Percentiles rank a stretch among this genome's conserved stretches.
phyloP scores from a whole-genome alignment of 2,113 vertebrate species.

The Salvator merianae region DNA sequence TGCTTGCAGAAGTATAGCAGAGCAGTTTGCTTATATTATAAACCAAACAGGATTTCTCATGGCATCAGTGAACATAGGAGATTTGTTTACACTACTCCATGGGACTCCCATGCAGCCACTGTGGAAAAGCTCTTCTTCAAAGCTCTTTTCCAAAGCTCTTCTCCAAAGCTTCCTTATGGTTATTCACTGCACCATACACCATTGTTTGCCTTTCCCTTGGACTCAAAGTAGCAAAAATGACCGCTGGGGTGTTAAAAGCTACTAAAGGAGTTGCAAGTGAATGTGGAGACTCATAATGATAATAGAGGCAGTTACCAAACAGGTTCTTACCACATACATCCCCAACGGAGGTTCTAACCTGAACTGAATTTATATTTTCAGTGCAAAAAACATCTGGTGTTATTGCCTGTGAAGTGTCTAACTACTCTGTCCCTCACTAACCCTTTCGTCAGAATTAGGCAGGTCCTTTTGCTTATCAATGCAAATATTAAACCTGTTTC shows the following conservation, averaged over 20 bases:
- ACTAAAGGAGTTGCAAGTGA: no score
- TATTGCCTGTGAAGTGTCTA: background rate
- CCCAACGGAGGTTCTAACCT: background rate
- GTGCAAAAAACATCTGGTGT: background rate
- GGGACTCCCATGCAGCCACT: background rate
- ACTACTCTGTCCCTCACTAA: background rate
- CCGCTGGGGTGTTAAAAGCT: no score
- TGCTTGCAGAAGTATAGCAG: background rate
- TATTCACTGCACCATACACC: background rate
- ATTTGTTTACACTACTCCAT: background rate
- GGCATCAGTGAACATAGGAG: background rate
- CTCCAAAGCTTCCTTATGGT: background rate
- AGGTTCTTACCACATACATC: background rate
- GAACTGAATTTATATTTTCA: background rate
- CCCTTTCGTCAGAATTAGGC: background rate
- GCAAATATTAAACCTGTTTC: background rate
- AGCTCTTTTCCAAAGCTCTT: background rate
- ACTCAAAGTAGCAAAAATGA: background rate
- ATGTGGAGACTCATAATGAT: no score
- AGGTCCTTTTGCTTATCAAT: background rate
- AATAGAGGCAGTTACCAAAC: background rate
- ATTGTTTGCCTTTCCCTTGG: background rate
- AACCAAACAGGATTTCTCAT: background rate
- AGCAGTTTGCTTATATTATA: background rate
- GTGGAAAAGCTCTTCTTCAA: background rate